Base-by-base conservation (phyloP, 1,140 invertebrate species). In the Agraylea sexmaculata region DNA sequence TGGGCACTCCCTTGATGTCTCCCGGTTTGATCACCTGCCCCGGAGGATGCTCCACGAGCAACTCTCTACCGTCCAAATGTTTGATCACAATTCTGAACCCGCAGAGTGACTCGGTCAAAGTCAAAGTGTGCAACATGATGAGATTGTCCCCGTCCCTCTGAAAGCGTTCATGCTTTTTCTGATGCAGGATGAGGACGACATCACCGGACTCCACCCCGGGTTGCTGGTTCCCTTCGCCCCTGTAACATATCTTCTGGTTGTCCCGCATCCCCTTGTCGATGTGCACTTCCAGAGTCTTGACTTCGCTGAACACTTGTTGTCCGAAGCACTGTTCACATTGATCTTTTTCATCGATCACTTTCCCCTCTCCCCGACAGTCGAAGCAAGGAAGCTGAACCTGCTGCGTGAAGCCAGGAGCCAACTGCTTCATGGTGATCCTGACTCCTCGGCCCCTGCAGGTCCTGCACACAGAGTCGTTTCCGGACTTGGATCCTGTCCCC, bases 241-340 rank as follows among this genome's bases (percentile, higher is more conserved):
- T 63, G 56, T 94, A 92, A 28, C 73, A 71, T 41, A 96, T 83
- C 58, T 88, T 91, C 51, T 91, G 78, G 37, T 80, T 80, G 54
- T 94, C 83, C 40, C 74, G 73, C 83, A 91, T 92, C 47, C 86
- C 89, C 64, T 89, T 89, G 51, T 94, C 87, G 45, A 96, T 76
- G 57, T 88, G 78, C 17, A 94, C 84, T 58, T 91, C 86, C 4
- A 93, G 59, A 36, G 87, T 81, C 64, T 90, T 87, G 45, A 66
- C 81, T 69, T 77, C 77, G 58, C 73, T 75, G 30, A 73, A 58
- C 19, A 87, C 78, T 62, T 92, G 91, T 42, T 78, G 79, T 12
- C 89, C 92, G 49, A 73, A 70, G 57, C 91, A 95, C 27, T 64
- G 68, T 50, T 73, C 71, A 58, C 90, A 95, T 22, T 75, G 72